Base-by-base conservation (phyloP, 1,140 invertebrate genomes). In the Micrasema minimum region DNA sequence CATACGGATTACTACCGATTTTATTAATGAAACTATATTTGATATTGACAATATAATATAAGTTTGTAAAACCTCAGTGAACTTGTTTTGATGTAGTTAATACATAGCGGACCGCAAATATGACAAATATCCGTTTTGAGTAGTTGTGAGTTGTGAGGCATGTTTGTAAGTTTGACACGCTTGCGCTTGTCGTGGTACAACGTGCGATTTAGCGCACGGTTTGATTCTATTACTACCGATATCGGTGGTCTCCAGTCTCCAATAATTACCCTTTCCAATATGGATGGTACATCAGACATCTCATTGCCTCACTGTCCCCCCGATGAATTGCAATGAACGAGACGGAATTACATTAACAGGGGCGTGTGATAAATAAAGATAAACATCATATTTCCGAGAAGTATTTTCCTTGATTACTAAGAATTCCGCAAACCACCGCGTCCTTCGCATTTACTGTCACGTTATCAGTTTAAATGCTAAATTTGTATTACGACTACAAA, bases 321-420 rank as follows among this genome's bases (percentile, higher is more conserved):
- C 26, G n/a, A 16, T 55, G 16, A 31, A 31, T 16, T 31, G 14
- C 16, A 37, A 31, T 55, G 22, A 55, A 1, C 3, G 3, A 55
- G 14, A 31, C 26, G n/a, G 1, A 14, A 16, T 55, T 35, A 2
- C 12, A 53, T 37, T 31, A 26, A 18, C 5, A 26, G 7, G 31
- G 18, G 31, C n/a, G 31, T 57, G 53, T 23, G 53, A 35, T 57
- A 16, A 57, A 57, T 22, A 41, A 22, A 41, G 16, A 31, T 31
- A 31, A 2, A 7, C 26, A 31, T 4, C 26, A 31, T 2, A 4
- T 2, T 59, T 41, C 55, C 18, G n/a, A 41, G 55, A 59, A 41
- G 2, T 59, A 12, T 59, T 23, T 59, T 38, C 55, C 35, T 59
- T n/a, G 43, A 64, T 46, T 45, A 35, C 59, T 45, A 46, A 64